Conservation (phyloP, 2,888 invertebrate genomes). For the Rotaria socialis region DNA sequence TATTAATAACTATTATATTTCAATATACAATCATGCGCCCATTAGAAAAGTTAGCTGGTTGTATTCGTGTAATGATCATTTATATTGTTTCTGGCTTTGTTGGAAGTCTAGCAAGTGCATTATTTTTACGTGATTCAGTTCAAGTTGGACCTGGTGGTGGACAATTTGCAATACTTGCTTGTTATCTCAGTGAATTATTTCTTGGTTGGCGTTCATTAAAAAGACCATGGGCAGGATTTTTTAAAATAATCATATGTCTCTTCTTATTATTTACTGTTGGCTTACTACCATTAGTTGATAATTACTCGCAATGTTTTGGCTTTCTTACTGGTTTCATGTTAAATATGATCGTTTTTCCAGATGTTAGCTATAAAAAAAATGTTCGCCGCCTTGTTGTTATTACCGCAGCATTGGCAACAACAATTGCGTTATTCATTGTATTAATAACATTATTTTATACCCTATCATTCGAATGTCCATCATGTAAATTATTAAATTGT, state of each 20-base stretch:
- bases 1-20: constrained; percentile 78
- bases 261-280: constrained; percentile 74
- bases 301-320: constrained; percentile 92
- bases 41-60: constrained; percentile 89
- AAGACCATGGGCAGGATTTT: constrained; percentile 39
- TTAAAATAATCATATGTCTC: constrained; percentile 34
- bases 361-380: constrained; percentile 55
- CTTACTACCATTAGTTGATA: constrained; percentile 93
- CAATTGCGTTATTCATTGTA: constrained; percentile 69
- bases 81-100: constrained; percentile 90
- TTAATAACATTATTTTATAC: constrained; percentile 78
- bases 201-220: constrained; percentile 81
- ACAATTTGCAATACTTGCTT: constrained; percentile 88
- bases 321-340: constrained; percentile 86
- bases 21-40: constrained; percentile 92
- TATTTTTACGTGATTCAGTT: constrained; percentile 91
- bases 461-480: constrained; percentile 77
- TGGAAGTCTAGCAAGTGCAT: constrained; percentile 91
- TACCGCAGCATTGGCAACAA: constrained; percentile 68
- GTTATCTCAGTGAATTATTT: constrained; percentile 83
- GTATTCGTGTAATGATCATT: constrained; percentile 81
- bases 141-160: constrained; percentile 96
- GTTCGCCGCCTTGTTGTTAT: constrained; percentile 64
- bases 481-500: constrained; percentile 82
- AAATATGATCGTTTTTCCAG: constrained; percentile 85